Evolutionary conservation across 2,113 vertebrate species (phyloP).

Genomic region (Chlorodrepanis virens): DNA sequence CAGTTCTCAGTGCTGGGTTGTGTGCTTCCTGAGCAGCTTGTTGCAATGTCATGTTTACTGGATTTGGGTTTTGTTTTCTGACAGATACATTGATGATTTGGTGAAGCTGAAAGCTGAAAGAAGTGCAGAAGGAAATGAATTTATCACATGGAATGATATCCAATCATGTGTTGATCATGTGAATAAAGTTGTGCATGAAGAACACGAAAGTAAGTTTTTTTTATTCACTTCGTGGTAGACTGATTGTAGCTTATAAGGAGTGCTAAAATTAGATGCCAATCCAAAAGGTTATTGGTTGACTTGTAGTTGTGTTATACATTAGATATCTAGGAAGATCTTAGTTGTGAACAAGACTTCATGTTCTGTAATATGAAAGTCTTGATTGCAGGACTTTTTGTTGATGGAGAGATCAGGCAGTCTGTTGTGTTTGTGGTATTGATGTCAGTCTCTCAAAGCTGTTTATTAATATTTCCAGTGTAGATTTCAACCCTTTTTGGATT

Average conservation of each 20-base stretch:
- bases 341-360: background rate
- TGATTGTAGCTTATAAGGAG: background rate
- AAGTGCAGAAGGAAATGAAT: conserved; percentile 77
- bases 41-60: background rate
- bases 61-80: background rate
- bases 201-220: conserved; percentile 87
- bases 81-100: conserved; percentile 92
- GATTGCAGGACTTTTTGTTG: background rate
- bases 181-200: conserved; percentile 88
- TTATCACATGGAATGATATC: conserved; percentile 97
- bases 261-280: background rate
- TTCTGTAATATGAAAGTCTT: background rate
- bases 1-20: background rate
- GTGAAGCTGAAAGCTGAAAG: conserved; percentile 84
- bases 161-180: conserved; percentile 92
- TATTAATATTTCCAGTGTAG: background rate
- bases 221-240: background rate
- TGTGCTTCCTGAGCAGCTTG: background rate
- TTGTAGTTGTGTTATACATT: background rate
- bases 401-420: background rate
- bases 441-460: background rate
- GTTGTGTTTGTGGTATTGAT: background rate
- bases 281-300: background rate
- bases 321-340: background rate
- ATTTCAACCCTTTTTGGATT: background rate